phyloP scores from a whole-genome alignment of 1,140 invertebrate genomes.

The Neotoxoptera formosana region DNA sequence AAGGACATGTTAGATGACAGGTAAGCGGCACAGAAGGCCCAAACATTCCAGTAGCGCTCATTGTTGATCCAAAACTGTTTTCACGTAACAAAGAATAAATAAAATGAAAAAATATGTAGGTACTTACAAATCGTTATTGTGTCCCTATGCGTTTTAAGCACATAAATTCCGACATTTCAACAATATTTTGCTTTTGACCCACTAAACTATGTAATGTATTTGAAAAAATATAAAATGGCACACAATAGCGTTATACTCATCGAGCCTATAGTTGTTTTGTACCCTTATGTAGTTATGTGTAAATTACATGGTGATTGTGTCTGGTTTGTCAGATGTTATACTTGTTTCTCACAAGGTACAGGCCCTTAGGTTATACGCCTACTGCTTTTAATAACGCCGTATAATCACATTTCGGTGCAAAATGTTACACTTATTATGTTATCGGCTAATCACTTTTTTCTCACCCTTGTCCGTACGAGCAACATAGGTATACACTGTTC shows the following conservation, averaged over 20 bases:
- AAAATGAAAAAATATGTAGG: neutral
- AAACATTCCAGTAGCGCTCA: conserved; percentile 48
- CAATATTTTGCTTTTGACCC: conserved; percentile 38
- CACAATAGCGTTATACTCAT: neutral
- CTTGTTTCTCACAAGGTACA: conserved; percentile 30
- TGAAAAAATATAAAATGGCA: conserved; percentile 29
- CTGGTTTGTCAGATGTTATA: conserved; percentile 46
- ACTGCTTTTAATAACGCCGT: conserved; percentile 39
- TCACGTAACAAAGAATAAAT: conserved; percentile 5
- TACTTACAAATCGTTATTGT: conserved; percentile 17
- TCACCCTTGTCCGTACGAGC: neutral
- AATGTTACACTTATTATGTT: conserved; percentile 47
- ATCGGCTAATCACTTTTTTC: conserved; percentile 45
- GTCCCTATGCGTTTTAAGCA: neutral
- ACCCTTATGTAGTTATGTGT: conserved; percentile 18
- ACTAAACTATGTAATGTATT: neutral
- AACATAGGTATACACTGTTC: neutral
- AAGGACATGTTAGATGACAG: conserved; percentile 53
- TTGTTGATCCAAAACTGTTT: conserved; percentile 26
- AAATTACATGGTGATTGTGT: conserved; percentile 38
- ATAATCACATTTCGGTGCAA: conserved; percentile 46
- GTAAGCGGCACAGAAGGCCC: neutral
- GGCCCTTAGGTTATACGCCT: conserved; percentile 31
- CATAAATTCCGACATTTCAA: conserved; percentile 16
- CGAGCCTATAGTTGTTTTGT: neutral